Evolutionary conservation across 2,888 invertebrate species (phyloP), one percentile per base, ranked within the genome.

Genomic region (Eilema depressum): DNA sequence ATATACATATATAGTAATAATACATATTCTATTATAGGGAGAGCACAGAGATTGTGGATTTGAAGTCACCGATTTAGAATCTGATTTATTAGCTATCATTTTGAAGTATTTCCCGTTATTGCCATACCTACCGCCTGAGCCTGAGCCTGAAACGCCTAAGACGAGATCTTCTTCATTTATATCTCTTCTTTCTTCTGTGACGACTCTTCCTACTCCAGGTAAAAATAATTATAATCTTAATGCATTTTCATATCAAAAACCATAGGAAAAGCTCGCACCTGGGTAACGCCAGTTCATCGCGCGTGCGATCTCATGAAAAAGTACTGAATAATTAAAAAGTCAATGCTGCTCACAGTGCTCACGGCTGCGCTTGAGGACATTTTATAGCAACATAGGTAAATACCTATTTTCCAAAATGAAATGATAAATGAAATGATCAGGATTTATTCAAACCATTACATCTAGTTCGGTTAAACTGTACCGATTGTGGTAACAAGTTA

Each of bases 141-240:
- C 90, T 5, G 62, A 71, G 2, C 7, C 69, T 2, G 77, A 79
- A 17, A 83, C 85, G 1, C 77, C 86, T 0, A 83, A 89, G 26
- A 94, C 95, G 0, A 61, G 76, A 5, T 95, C 95, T 0, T 95
- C 95, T 2, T 91, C 92, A 0, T 95, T 95, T 72, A n/a, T 94
- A 30, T 94, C 95, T 1, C 66, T 91, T 0, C 65, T 83, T 20
- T 94, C 94, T 11, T 94, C 95, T 0, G 88, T 88, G 2, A 91
- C 91, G 0, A 95, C 95, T 0, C 63, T 93, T 2, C 92, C 94
- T 2, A 94, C 94, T 2, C 94, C 94, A 85, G 95, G 95, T 94
- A 56, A 41, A 26, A 30, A 63, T 20, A 2, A 11, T 8, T 14
- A 63, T 41, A 25, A 8, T 26, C 14, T 14, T 60, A 17, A 14